Evolutionary conservation across 2,888 invertebrate genomes (phyloP), one percentile per base, ranked within the genome.

Genomic region (Schrankia costaestrigalis): DNA sequence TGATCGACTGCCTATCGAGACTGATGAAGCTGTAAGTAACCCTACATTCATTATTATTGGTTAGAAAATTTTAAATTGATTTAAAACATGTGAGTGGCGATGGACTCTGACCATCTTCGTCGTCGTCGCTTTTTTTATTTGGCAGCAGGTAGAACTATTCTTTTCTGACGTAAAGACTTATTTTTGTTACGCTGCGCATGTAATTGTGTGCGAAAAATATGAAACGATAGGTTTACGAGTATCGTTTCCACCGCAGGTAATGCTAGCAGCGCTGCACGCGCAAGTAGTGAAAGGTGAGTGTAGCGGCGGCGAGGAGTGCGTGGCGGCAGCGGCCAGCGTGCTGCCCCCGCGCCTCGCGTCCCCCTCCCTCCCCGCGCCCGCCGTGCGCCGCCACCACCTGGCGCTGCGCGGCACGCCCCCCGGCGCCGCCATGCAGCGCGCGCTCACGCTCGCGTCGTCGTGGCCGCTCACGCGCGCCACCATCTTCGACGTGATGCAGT

Each of bases 401-500:
- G 94, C 95, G 21, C 89, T 97, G 53, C 90, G 94, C 32, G 96
- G 97, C 42, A 96, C 97, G 90, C 91, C 94, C 23, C 91, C 95
- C 0, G 91, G 93, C 5, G 94, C 96, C 70, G 95, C 97, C 11
- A 96, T 97, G 82, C 95, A 97, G 72, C 93, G 97, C 5, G 97
- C 98, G 72, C 90, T 98, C 31, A 97, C 97, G 70, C 90, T 98
- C 11, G 95, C 98, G 46, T 94, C 95, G 72, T 95, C 95, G 47
- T 98, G 97, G 97, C 97, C 97, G 15, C 89, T 98, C 33, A 96
- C 97, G 48, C 91, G 95, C 51, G 97, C 97, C 9, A 97, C 97
- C 27, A 95, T 98, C 64, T 98, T 96, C 73, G 97, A 97, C 76
- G 97, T 98, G 23, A 95, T 96, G 93, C 97, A 98, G 93, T 95